Percentiles rank a stretch among this genome's conserved stretches.
Conservation (phyloP, 2,113 vertebrate species). For the Seriola quinqueradiata region DNA sequence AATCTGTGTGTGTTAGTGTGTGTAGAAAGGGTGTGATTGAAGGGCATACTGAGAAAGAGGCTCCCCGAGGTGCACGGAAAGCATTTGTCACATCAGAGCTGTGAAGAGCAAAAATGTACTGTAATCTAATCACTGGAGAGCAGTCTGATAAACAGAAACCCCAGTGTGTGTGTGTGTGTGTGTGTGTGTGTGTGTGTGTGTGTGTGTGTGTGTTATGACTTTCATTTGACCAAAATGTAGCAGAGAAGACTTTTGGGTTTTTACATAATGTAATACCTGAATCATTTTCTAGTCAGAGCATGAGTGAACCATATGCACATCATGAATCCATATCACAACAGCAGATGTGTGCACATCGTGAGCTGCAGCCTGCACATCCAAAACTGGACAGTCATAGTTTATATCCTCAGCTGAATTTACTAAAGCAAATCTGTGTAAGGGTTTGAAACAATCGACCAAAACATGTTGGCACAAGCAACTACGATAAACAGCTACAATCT, state of each 20-base stretch:
- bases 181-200: constrained; percentile 2
- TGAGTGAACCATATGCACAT: constrained; percentile 22
- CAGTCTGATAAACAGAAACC: constrained; percentile 34
- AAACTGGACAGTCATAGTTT: background rate
- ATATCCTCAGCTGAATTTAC: background rate
- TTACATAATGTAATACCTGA: constrained; percentile 64
- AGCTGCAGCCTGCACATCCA: constrained; percentile 11
- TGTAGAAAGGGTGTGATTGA: constrained; percentile 50
- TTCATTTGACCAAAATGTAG: constrained; percentile 51
- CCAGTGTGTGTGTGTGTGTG: background rate
- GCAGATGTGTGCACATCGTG: background rate
- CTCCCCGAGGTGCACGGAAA: constrained; percentile 65
- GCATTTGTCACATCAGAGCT: constrained; percentile 66
- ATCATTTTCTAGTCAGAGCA: constrained; percentile 25
- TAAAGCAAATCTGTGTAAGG: background rate
- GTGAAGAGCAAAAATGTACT: constrained; percentile 55
- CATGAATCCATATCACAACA: constrained; percentile 21
- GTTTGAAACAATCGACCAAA: constrained; percentile 7
- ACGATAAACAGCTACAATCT: constrained; percentile 37
- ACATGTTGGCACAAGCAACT: constrained; percentile 33
- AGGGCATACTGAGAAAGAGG: constrained; percentile 48
- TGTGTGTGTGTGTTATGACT: constrained; percentile 35
- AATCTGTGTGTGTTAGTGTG: constrained; percentile 29
- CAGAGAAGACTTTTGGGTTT: constrained; percentile 26
- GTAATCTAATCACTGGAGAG: constrained; percentile 65